Base-by-base conservation (phyloP, 2,797 vertebrate species). In the Chrosomus eos region DNA sequence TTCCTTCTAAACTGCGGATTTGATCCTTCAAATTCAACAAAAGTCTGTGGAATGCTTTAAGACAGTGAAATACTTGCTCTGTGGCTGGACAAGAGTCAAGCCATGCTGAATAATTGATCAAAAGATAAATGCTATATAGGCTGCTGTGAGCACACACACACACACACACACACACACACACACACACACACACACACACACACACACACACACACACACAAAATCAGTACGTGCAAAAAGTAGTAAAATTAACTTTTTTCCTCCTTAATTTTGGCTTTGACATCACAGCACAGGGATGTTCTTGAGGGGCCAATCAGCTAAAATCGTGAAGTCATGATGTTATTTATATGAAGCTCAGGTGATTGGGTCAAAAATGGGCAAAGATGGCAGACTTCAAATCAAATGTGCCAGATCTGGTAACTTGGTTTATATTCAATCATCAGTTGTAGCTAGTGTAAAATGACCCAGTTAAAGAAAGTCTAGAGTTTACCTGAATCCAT, bases 71-170 rank as follows among this genome's bases (percentile, higher is more conserved):
- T n/a, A 58, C 33, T 48, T 48, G 40, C 66, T 70, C 33, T 51
- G 21, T 81, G 33, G 66, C 48, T 81, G 48, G 48, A 70, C 45
- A 26, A 11, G 45, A 36, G 28, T 43, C 48, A 10, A 40, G 67
- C 33, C 80, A 58, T 19, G 36, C 36, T 55, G 36, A 71, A 81
- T 55, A 70, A 81, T 58, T 81, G n/a, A 81, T 81, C 80, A 81
- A 81, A 81, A 43, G 67, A 80, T 36, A 68, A 38, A 80, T 38
- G 64, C 43, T 19, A 68, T 67, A 68, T n/a, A 53, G 64, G 8
- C 48, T 66, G 40, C 40, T 45, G 14, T 3, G 45, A 51, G 9
- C 10, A 68, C 13, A 53, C 33, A 70, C 19, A 62, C 26, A n/a
- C n/a, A n/a, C n/a, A n/a, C n/a, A n/a, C n/a, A n/a, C n/a, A n/a